phyloP scores from a whole-genome alignment of 2,113 vertebrate genomes.

The Prunella fulvescens region DNA sequence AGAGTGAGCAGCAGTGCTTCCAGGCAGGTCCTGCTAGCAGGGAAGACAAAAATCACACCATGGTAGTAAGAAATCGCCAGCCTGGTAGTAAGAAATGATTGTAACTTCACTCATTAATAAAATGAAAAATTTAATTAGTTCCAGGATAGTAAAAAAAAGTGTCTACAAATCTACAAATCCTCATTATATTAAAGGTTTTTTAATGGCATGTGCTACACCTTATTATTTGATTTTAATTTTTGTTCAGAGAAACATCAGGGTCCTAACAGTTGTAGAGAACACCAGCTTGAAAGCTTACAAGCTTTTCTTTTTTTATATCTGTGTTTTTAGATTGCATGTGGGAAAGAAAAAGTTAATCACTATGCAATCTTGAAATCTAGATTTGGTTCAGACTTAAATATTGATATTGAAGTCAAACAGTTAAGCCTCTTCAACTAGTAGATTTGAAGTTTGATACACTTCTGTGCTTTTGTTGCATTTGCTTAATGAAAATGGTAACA shows the following conservation, averaged over 20 bases:
- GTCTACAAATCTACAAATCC: background rate
- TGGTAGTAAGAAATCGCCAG: background rate
- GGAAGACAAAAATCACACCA: background rate
- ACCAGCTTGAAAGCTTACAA: background rate
- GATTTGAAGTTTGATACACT: background rate
- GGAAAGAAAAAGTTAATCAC: background rate
- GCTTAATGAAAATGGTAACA: background rate
- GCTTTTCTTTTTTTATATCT: background rate
- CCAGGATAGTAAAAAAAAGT: background rate
- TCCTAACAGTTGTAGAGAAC: background rate
- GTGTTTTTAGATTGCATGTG: background rate
- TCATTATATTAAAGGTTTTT: background rate
- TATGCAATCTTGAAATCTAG: background rate
- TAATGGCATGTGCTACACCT: background rate
- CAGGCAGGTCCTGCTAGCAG: background rate
- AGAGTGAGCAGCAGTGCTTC: background rate
- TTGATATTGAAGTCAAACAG: background rate
- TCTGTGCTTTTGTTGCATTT: background rate
- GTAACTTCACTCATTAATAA: background rate
- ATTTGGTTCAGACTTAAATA: background rate
- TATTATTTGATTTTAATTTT: background rate
- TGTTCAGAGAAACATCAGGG: background rate
- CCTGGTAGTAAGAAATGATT: background rate
- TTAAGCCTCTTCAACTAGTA: background rate
- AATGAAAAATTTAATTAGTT: background rate